These are phyloP conservation scores for Tiaroga cobitis DNA, from an alignment of 2,797 vertebrate species.

Conservation along the genomic window DNA sequence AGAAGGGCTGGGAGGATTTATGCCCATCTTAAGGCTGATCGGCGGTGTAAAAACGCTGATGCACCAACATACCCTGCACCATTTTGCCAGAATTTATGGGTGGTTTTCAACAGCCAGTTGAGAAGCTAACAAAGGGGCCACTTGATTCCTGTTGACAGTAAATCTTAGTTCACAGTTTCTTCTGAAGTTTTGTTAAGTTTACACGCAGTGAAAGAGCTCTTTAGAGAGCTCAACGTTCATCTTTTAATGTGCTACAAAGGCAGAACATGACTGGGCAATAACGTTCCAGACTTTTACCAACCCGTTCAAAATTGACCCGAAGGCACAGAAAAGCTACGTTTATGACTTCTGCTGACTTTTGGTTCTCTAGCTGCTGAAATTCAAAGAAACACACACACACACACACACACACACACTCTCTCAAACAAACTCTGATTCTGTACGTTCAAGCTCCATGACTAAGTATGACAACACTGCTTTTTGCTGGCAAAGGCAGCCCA, in stretches of 20 bases:
- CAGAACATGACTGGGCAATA: constrained; percentile 11
- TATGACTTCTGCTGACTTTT: not conserved
- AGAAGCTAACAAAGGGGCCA: constrained; percentile 56
- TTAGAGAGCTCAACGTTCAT: not conserved
- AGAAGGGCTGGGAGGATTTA: constrained; percentile 59
- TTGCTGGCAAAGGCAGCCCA: not conserved
- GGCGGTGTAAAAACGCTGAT: constrained; percentile 65
- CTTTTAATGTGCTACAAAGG: constrained; percentile 14
- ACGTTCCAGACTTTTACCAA: not conserved
- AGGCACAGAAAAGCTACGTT: not conserved
- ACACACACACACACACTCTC: too few relatives aligned
- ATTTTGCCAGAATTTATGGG: constrained; percentile 62
- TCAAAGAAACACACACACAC: not conserved
- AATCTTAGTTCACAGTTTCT: constrained; percentile 50
- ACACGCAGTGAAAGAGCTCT: not conserved
- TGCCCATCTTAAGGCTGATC: constrained; percentile 58
- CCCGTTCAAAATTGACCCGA: not conserved
- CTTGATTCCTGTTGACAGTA: constrained; percentile 61
- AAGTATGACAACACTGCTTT: constrained; percentile 12
- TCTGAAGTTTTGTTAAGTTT: constrained; percentile 35
- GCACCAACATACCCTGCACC: constrained; percentile 60
- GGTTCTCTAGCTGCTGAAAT: not conserved
- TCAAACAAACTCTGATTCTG: not conserved
- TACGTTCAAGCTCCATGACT: not conserved
- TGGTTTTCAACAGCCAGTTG: constrained; percentile 51